Percentiles rank a stretch among this genome's conserved stretches.
phyloP scores from a whole-genome alignment of 2,797 vertebrate genomes.

The Rhinogobio ventralis region DNA sequence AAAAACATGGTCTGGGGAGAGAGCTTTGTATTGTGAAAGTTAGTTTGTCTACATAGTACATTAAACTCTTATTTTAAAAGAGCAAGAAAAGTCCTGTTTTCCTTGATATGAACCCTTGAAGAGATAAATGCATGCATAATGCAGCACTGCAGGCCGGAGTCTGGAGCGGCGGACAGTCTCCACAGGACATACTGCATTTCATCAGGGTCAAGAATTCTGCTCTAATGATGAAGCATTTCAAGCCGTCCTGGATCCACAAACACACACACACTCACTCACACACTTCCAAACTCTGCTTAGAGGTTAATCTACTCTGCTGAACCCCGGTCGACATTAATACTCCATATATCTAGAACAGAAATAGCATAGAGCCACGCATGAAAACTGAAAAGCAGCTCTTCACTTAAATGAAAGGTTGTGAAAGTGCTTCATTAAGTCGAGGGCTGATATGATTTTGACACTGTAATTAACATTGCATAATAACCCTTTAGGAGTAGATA shows the following conservation, averaged over 20 bases:
- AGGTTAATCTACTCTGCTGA: constrained; percentile 53
- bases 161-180: not conserved
- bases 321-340: constrained; percentile 52
- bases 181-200: constrained; percentile 7
- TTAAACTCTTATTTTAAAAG: not conserved
- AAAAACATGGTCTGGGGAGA: not conserved
- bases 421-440: constrained; percentile 36
- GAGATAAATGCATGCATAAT: constrained; percentile 6
- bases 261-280: constrained; percentile 13
- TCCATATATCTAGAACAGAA: constrained; percentile 28
- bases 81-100: not conserved
- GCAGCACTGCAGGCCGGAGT: not conserved
- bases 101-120: not conserved
- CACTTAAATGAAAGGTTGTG: constrained; percentile 39
- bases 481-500: constrained; percentile 38
- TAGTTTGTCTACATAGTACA: not conserved
- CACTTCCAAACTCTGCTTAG: constrained; percentile 22
- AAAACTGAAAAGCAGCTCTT: constrained; percentile 37
- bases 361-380: not conserved
- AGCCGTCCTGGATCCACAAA: constrained; percentile 11
- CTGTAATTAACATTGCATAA: constrained; percentile 41
- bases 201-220: constrained; percentile 31
- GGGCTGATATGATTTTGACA: constrained; percentile 45
- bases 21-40: not conserved
- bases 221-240: constrained; percentile 29